Evolutionary conservation across 30 jellyfish, hydroid and myxozoan genomes (phyloP).

Genomic region (Clytia hemisphaerica): DNA sequence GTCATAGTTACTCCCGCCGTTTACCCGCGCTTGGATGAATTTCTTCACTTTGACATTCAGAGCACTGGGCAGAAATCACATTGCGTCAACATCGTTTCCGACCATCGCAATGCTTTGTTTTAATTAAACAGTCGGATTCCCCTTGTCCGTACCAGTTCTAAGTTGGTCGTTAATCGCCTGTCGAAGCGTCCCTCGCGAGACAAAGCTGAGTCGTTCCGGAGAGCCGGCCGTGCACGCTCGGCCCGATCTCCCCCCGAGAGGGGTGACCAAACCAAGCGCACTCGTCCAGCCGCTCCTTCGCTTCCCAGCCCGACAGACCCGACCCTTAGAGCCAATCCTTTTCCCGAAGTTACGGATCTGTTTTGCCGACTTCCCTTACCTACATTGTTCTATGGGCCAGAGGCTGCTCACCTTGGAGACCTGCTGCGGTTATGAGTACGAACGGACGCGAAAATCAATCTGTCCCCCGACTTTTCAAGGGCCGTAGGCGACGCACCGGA

Average conservation of each 20-base stretch:
- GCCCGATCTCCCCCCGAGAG: constrained; percentile 16
- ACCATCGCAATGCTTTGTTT: constrained; percentile 74
- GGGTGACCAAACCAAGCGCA: background rate
- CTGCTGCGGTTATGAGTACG: constrained; percentile 74
- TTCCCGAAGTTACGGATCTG: constrained; percentile 70
- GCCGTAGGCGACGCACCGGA: too few species aligned
- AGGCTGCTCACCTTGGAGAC: constrained; percentile 76
- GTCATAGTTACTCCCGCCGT: constrained; percentile 91
- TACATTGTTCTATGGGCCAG: constrained; percentile 54
- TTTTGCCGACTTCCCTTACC: constrained; percentile 86
- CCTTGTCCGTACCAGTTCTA: constrained; percentile 74
- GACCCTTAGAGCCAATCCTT: constrained; percentile 73
- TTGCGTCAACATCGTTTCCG: constrained; percentile 91
- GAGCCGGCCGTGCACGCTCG: constrained; percentile 24
- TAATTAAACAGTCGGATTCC: constrained; percentile 83
- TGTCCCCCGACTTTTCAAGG: too few species aligned
- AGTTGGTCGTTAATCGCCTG: constrained; percentile 47
- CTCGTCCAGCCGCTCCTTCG: constrained; percentile 18
- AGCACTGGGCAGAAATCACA: constrained; percentile 89
- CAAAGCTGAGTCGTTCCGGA: constrained; percentile 35
- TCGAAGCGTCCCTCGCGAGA: too few species aligned
- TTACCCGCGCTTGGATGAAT: constrained; percentile 84
- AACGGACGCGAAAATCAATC: too few species aligned
- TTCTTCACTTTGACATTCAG: constrained; percentile 83
- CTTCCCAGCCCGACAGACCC: constrained; percentile 23